These are phyloP conservation scores for Rhagonycha lutea DNA, from an alignment of 2,888 invertebrate genomes.

Conservation along the genomic window DNA sequence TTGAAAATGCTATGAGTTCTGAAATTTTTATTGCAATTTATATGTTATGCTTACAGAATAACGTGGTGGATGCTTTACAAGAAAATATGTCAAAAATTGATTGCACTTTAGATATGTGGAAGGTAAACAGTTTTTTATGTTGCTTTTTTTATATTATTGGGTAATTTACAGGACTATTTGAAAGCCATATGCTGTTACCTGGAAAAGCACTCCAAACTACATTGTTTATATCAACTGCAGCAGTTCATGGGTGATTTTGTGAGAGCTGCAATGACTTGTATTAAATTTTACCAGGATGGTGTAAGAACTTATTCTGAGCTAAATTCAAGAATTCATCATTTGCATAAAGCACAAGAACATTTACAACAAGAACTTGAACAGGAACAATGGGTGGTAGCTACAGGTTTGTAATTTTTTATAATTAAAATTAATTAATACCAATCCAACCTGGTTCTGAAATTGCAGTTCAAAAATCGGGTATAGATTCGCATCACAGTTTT, in stretches of 20 bases:
- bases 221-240: conserved; percentile 77
- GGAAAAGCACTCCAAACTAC: conserved; percentile 68
- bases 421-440: neutral
- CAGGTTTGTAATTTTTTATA: conserved; percentile 40
- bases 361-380: conserved; percentile 65
- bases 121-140: conserved; percentile 52
- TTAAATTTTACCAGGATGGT: conserved; percentile 71
- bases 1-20: conserved; percentile 68
- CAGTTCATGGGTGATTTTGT: conserved; percentile 73
- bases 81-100: conserved; percentile 69
- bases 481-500: conserved; percentile 35
- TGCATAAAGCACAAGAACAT: conserved; percentile 66
- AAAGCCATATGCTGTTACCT: conserved; percentile 72
- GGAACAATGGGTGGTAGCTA: conserved; percentile 58
- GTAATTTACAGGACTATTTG: conserved; percentile 62
- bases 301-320: conserved; percentile 62
- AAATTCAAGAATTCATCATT: conserved; percentile 57
- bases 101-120: conserved; percentile 69
- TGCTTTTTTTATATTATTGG: neutral
- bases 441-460: neutral
- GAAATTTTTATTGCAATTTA: conserved; percentile 79
- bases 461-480: conserved; percentile 23
- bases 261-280: conserved; percentile 80
- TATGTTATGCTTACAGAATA: conserved; percentile 68
- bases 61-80: conserved; percentile 64